Percentiles rank a stretch among this genome's conserved stretches.
Conservation (phyloP, 2,888 invertebrate species). For the Frankliniella fusca region DNA sequence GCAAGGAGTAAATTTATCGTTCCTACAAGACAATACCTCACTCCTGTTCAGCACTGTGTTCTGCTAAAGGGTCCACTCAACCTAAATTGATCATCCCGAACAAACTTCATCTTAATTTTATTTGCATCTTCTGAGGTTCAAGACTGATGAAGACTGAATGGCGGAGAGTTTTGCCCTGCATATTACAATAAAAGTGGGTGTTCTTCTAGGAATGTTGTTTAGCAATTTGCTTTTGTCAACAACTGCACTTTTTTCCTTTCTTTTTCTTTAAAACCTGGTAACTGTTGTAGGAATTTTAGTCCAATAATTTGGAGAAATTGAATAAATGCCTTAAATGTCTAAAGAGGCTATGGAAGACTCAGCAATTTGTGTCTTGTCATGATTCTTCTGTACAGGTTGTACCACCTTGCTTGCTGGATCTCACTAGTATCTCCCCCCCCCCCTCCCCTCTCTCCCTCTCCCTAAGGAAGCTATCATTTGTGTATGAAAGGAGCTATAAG, state of each 20-base stretch:
- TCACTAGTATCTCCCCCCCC: not conserved
- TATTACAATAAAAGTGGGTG: not conserved
- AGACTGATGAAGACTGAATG: not conserved
- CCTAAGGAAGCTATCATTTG: not conserved
- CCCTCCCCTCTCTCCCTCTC: too few species aligned
- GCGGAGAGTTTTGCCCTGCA: not conserved
- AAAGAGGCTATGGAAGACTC: too few species aligned
- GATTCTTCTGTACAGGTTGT: not conserved
- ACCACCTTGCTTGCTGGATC: conserved; percentile 13
- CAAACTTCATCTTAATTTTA: not conserved
- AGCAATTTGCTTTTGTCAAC: not conserved
- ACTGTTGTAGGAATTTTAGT: not conserved
- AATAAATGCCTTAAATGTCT: too few species aligned
- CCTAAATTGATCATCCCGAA: not conserved
- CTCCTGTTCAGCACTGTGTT: too few species aligned
- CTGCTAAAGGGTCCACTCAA: too few species aligned
- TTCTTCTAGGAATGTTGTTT: not conserved
- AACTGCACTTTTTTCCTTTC: not conserved
- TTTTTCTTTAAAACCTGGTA: too few species aligned
- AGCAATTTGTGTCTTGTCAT: not conserved
- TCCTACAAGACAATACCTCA: too few species aligned
- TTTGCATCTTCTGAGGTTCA: not conserved
- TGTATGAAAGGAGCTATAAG: not conserved
- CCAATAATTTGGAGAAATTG: not conserved
- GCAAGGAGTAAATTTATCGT: too few species aligned